Percentiles rank a stretch among this genome's conserved stretches.
phyloP scores from a whole-genome alignment of 1,140 invertebrate genomes.

The Scylla paramamosain region DNA sequence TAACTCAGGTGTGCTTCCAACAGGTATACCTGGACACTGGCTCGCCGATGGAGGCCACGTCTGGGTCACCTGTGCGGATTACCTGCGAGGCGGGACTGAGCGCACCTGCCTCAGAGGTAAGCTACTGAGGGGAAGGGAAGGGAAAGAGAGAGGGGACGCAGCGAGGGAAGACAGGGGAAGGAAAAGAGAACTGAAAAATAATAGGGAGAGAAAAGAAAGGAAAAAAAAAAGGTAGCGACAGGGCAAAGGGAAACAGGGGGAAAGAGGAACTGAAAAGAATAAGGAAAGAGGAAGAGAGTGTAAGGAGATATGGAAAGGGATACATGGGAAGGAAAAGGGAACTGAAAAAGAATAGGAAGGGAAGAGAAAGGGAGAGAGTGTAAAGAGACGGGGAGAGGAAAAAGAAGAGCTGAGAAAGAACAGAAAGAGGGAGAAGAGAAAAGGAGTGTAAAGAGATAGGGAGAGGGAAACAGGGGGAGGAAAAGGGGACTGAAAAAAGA shows the following conservation, averaged over 20 bases:
- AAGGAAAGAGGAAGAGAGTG: not conserved
- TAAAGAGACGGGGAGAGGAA: no score
- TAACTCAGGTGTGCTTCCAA: not conserved
- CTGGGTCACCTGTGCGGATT: constrained; percentile 71
- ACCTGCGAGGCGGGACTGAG: constrained; percentile 73
- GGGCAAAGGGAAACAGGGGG: not conserved
- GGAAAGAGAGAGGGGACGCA: not conserved
- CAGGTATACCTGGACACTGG: constrained; percentile 75
- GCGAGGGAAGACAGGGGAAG: not conserved
- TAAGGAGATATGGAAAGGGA: not conserved
- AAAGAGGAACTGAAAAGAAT: not conserved
- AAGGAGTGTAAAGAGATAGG: not conserved
- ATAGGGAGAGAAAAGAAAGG: not conserved
- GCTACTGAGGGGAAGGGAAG: not conserved
- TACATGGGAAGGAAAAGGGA: not conserved
- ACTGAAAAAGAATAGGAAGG: no score
- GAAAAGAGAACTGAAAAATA: no score
- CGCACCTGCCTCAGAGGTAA: constrained; percentile 70
- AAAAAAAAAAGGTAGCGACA: not conserved
- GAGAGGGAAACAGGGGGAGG: not conserved
- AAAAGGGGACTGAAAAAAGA: no score
- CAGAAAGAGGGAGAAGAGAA: no score
- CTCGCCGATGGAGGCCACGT: constrained; percentile 69
- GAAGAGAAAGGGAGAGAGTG: no score
- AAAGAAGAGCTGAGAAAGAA: no score